Evolutionary conservation across 1,140 invertebrate species (phyloP).

Genomic region (Semibalanus balanoides): DNA sequence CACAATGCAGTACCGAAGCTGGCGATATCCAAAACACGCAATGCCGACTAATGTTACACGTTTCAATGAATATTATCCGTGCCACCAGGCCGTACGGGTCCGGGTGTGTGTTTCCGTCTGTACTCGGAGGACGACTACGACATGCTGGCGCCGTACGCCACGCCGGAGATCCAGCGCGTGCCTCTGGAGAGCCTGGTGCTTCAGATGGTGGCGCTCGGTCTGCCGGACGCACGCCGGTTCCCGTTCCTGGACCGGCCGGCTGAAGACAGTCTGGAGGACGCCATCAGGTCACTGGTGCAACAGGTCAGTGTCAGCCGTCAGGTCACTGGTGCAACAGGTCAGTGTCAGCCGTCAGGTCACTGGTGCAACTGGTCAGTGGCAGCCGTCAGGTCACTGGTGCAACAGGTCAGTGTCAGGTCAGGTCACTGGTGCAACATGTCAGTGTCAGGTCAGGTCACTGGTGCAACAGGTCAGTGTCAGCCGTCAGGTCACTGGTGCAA

Average conservation of each 20-base stretch:
- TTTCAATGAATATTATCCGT: too few relatives aligned
- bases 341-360: too few relatives aligned
- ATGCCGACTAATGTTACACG: too few relatives aligned
- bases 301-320: too few relatives aligned
- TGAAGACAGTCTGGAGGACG: constrained; percentile 65
- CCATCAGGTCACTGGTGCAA: too few relatives aligned
- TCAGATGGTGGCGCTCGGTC: constrained; percentile 87
- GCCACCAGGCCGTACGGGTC: constrained; percentile 30
- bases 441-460: not conserved
- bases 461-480: too few relatives aligned
- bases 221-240: constrained; percentile 80
- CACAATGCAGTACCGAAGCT: too few relatives aligned
- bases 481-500: too few relatives aligned
- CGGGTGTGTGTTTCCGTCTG: constrained; percentile 62
- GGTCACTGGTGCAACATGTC: not conserved
- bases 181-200: constrained; percentile 82
- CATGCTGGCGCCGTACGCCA: constrained; percentile 56
- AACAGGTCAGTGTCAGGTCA: not conserved
- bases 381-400: too few relatives aligned
- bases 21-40: too few relatives aligned
- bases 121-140: constrained; percentile 79
- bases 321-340: too few relatives aligned
- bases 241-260: constrained; percentile 85
- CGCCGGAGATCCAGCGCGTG: constrained; percentile 81
- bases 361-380: too few relatives aligned